Conservation (phyloP, 2,113 vertebrate species). For the Myrmophylax atrothorax region DNA sequence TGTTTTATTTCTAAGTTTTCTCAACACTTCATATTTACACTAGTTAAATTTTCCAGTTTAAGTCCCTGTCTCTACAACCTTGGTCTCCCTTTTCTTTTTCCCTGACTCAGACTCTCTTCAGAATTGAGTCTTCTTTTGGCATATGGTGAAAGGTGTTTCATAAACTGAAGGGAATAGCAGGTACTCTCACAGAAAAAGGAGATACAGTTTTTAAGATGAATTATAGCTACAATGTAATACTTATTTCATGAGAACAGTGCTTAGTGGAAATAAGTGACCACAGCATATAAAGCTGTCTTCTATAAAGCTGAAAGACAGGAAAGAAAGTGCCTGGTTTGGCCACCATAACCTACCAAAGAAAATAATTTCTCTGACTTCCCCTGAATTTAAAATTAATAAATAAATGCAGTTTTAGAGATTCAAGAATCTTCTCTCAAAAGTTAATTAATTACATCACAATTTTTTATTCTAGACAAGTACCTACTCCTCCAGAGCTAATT, state of each 20-base stretch:
- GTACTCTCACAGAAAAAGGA: conserved; percentile 2
- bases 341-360: not conserved
- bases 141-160: conserved; percentile 15
- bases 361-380: not conserved
- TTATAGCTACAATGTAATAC: conserved; percentile 22
- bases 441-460: not conserved
- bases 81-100: not conserved
- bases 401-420: not conserved
- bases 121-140: not conserved
- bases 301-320: not conserved
- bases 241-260: not conserved
- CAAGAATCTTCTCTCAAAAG: not conserved
- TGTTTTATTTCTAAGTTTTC: not conserved
- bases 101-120: not conserved
- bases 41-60: not conserved
- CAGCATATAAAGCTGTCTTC: not conserved
- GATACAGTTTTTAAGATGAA: not conserved
- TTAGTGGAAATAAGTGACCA: not conserved
- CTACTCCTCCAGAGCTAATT: not conserved
- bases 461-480: not conserved
- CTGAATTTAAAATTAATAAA: not conserved
- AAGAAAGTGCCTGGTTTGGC: not conserved
- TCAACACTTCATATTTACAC: not conserved
- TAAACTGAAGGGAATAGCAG: not conserved
- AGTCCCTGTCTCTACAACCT: not conserved